Evolutionary conservation across 2,888 invertebrate species (phyloP).

Genomic region (Ophonus ardosiacus): DNA sequence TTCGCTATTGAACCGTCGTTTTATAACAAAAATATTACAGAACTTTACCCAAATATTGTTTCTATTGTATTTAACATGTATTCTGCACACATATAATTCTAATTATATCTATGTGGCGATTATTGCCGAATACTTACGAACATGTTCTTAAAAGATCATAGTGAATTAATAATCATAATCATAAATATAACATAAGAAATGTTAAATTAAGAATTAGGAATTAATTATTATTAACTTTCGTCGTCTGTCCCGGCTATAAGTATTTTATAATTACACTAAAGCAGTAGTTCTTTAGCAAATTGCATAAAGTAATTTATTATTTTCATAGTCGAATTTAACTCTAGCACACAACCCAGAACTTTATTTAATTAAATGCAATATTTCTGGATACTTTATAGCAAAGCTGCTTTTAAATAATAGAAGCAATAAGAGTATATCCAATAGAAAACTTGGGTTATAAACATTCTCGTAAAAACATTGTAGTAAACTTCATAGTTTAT

Average conservation of each 20-base stretch:
- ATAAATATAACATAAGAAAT: too few species aligned
- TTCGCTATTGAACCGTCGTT: too few species aligned
- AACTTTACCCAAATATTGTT: too few species aligned
- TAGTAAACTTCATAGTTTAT: constrained; percentile 52
- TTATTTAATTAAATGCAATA: constrained; percentile 41
- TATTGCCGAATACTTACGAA: too few species aligned
- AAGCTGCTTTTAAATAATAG: constrained; percentile 42
- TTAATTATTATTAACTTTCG: not conserved
- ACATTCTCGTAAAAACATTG: constrained; percentile 49
- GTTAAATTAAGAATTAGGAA: too few species aligned
- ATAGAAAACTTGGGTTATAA: constrained; percentile 45
- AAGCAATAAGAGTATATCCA: constrained; percentile 35
- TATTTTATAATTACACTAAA: not conserved
- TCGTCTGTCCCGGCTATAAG: too few species aligned
- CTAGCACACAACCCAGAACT: constrained; percentile 15
- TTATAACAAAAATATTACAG: too few species aligned
- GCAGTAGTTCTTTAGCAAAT: not conserved
- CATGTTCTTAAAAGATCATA: too few species aligned
- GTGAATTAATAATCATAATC: too few species aligned
- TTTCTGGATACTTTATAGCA: constrained; percentile 37
- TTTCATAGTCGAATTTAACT: not conserved
- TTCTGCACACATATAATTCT: too few species aligned
- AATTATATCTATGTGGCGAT: too few species aligned
- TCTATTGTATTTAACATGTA: too few species aligned
- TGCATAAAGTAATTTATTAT: constrained; percentile 3